Evolutionary conservation across 2,113 vertebrate genomes (phyloP), one percentile per base, ranked within the genome.

Genomic region (Neopipo cinnamomea): DNA sequence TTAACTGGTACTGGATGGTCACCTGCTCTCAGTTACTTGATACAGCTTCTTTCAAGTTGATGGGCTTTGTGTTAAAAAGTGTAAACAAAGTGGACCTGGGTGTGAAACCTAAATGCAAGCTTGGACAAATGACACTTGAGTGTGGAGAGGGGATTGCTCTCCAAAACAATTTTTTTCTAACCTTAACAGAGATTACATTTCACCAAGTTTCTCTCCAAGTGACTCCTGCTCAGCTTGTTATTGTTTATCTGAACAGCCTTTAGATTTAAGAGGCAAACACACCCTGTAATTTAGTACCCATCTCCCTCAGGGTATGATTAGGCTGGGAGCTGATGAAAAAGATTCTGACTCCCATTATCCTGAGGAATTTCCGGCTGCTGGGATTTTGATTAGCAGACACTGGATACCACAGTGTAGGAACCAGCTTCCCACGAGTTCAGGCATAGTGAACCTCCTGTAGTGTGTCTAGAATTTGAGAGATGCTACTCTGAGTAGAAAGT

Each of bases 21-120:
- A 3, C 44, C 83, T 42, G 41, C 62, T 85, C 77, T 61, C 44
- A 56, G 62, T 76, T 89, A 56, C 81, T 86, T 44, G 49, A n/a
- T 72, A 30, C n/a, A 68, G 49, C 49, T 78, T 83, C 91, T 87
- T 95, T 93, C 70, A 95, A 91, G 65, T 56, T 87, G 86, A 94
- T 12, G 56, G 61, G 37, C 65, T 92, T 91, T 56, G 35, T 81
- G 91, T 84, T 77, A 52, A 71, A 22, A 93, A 77, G 79, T 61
- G 76, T 58, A 92, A 96, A 90, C 75, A 78, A 92, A 89, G 52
- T 46, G 85, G 94, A 88, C 49, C 9, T 17, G 58, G 65, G 89
- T 94, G 95, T 85, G 94, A 97, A 96, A 96, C n/a, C 59, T 72
- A 91, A 96, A 77, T 85, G 90, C 76, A 93, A 70, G 84, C 71